Base-by-base conservation (phyloP, 2,113 vertebrate species). In the Elachura formosa region DNA sequence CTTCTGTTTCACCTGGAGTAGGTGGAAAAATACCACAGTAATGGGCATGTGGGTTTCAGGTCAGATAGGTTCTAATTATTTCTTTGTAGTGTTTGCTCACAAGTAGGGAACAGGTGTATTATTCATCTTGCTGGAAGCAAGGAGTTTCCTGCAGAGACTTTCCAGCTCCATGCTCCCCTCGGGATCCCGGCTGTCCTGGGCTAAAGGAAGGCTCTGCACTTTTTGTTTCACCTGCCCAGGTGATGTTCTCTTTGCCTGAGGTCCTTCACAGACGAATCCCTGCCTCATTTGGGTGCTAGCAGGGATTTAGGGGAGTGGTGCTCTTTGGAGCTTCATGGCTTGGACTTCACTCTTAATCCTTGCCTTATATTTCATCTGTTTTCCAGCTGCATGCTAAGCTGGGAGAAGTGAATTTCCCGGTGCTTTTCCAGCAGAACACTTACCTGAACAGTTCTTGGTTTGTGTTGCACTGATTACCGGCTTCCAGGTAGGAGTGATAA, bases 1-100 rank as follows among this genome's bases (percentile, higher is more conserved):
- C 88, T 96, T 97, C 95, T 94, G 90, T 96, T 97, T 94, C 95
- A 95, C 95, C 92, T 75, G 56, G 58, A 74, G 94, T 96, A 97
- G 97, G 96, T 96, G 97, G 97, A 97, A 97, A 96, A 97, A 96
- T 96, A 96, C 97, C 95, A 73, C 95, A 95, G 82, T 96, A 97
- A 95, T 96, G 94, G 94, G 75, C 91, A 96, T 94, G 91, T 90
- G 93, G 92, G 94, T 97, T 97, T 96, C 97, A 97, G 97, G 97
- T 97, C 97, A 97, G 96, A 86, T 93, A 95, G 93, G 76, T 95
- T 93, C 95, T 95, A 97, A 97, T 97, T 97, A 97, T 82, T 96
- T 88, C 95, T 90, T 85, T 88, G 80, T 93, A 96, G 85, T 94
- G 91, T 96, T 97, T 96, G 95, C 78, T 96, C 94, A 88, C 78